Evolutionary conservation across 2,113 vertebrate genomes (phyloP), one percentile per base, ranked within the genome.

Genomic region (Meles meles): DNA sequence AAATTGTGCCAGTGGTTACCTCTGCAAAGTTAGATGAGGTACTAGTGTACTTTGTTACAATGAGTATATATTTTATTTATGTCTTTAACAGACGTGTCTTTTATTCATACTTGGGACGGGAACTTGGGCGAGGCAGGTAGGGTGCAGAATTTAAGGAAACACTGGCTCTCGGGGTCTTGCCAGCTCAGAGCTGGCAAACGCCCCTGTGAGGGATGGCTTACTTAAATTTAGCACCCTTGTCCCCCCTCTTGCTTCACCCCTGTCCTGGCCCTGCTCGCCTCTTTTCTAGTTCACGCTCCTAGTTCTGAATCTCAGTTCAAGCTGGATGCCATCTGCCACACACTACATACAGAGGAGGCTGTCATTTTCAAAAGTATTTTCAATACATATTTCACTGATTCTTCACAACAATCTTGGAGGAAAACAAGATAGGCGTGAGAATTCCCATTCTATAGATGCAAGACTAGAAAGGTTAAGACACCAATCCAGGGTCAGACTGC

Each of bases 331-430:
- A 4, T 81, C 34, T 81, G 8, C 81, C 88, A 57, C 67, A 74
- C 42, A 57, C 44, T 10, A 42, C 37, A 23, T 39, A 55, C 42
- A 88, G 39, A 71, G 9, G 13, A 42, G 6, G 47, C 25, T 11
- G 49, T 44, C 49, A 39, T 94, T 88, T 74, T 74, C 29, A 21
- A 71, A 96, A 81, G 20, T 42, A 61, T 59, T 90, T 72, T 88
- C 47, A 47, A 42, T 15, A 69, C 3, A 18, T 63, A 39, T 72
- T 90, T 85, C 82, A 55, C 20, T 55, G 2, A 2, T 31, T 72
- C 10, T 57, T 94, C 29, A 13, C 42, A 59, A 80, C 7, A 61
- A 65, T 23, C 74, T 91, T 77, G 79, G 27, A 57, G 59, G 44
- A 71, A 92, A 59, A 44, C 18, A 4, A 72, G 49, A 52, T 17